Base-by-base conservation (phyloP, 2,797 vertebrate genomes). In the Masticophis lateralis region DNA sequence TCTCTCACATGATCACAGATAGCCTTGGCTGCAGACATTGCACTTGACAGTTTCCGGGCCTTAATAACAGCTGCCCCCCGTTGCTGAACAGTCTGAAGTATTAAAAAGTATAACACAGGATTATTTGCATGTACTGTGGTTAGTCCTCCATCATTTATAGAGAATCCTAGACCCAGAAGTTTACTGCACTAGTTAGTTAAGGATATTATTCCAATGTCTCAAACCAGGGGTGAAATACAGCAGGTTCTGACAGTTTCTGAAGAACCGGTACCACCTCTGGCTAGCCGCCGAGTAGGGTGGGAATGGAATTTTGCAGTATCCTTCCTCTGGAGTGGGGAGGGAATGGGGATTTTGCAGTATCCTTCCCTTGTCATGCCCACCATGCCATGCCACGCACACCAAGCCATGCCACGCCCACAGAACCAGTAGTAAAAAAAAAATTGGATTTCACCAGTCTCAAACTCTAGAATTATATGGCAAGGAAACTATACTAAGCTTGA, bases 1-100 rank as follows among this genome's bases (percentile, higher is more conserved):
- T 99, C 98, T 95, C 98, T 98, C 98, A 99, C 98, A 91, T 99
- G 99, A 97, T 99, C 99, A 91, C 98, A 98, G 97, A 99, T 99
- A 96, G 99, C 99, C 97, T 99, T 99, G 56, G 99, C 99, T 27
- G 99, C 99, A 61, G 99, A 99, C 99, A 99, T 99, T 0, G 99
- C 99, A 92, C 99, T 99, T 97, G 99, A 99, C 90, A 99, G 98
- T 96, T 99, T 99, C 95, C 99, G 98, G 94, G 99, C 99, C 95
- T 99, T 99, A 96, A 99, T 99, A 95, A 99, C 99, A 0, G 99
- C 98, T 6, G 98, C 99, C 0, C 99, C 99, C 28, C 99, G 98
- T 96, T 98, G 98, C 96, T 99, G 99, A 95, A 99, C 99, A 0
- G 98, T 99, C 99, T 99, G 97, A 60, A 94, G 32, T 89, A 20